Evolutionary conservation across 2,888 invertebrate species (phyloP).

Genomic region (Piscicola geometra): DNA sequence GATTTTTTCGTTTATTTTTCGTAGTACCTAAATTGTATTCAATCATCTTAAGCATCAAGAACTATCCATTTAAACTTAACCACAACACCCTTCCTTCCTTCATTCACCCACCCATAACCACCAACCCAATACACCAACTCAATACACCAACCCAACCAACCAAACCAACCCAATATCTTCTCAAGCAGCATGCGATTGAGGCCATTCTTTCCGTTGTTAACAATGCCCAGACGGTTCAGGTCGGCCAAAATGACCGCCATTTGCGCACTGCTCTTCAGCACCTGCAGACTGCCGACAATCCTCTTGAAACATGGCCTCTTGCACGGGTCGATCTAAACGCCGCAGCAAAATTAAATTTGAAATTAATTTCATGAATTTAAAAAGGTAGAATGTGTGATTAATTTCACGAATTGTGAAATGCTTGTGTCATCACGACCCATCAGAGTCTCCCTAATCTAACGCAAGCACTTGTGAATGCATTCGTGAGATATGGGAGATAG

Average conservation of each 20-base stretch:
- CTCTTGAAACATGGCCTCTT: constrained; percentile 80
- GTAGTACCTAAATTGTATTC: too few relatives aligned
- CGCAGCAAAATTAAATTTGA: background rate
- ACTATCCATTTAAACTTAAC: background rate
- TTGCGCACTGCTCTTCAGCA: constrained; percentile 50
- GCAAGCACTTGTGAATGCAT: too few relatives aligned
- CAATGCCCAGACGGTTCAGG: constrained; percentile 42
- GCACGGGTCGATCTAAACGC: constrained; percentile 74
- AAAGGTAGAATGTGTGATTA: too few relatives aligned
- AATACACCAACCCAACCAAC: background rate
- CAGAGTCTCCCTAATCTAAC: too few relatives aligned
- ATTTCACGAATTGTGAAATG: too few relatives aligned
- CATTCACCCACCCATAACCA: background rate
- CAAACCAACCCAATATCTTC: constrained; percentile 40
- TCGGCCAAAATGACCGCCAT: constrained; percentile 45
- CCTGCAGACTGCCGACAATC: constrained; percentile 64
- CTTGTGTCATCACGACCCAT: too few relatives aligned
- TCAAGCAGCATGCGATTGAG: constrained; percentile 43
- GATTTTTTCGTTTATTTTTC: too few relatives aligned
- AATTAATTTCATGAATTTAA: too few relatives aligned
- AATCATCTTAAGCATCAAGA: background rate
- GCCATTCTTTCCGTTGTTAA: constrained; percentile 46
- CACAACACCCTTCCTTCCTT: too few relatives aligned
- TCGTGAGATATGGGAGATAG: too few relatives aligned
- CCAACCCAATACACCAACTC: background rate